Conservation (phyloP, 92 coral and sea anemone species). For the Palythoa grandiflora region DNA sequence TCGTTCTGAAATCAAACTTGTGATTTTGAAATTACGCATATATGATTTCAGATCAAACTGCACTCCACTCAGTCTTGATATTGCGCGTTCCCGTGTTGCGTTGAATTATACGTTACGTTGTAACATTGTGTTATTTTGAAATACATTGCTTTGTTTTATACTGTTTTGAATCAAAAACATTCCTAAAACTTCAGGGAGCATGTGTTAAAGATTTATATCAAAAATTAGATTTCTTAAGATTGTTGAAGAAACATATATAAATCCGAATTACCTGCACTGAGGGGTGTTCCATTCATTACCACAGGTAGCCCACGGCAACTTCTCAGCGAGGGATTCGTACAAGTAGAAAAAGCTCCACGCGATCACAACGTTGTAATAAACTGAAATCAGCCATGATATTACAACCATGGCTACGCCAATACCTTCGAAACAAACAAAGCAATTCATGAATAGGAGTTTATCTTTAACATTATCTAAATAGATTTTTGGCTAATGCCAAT, state of each 20-base stretch:
- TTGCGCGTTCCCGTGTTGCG: background rate
- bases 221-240: no score
- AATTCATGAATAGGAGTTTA: background rate
- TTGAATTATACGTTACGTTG: background rate
- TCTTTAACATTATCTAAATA: background rate
- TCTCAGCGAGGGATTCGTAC: slow-evolving; percentile 36
- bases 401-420: slow-evolving; percentile 46
- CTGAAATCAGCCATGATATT: slow-evolving; percentile 38
- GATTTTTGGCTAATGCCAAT: no score
- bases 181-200: no score
- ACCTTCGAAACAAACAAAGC: background rate
- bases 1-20: no score
- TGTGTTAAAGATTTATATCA: no score
- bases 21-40: no score
- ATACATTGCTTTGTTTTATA: background rate
- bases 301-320: slow-evolving; percentile 48
- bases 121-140: background rate
- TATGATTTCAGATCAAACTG: no score
- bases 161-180: background rate
- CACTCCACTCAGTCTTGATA: no score
- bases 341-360: slow-evolving; percentile 50
- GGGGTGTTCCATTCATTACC: slow-evolving; percentile 47
- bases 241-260: no score
- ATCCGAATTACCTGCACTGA: slow-evolving; percentile 17
- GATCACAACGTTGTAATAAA: slow-evolving; percentile 41